A percentile compares a stretch with the other conserved stretches of the same genome.
phyloP scores from a whole-genome alignment of 2,797 vertebrate species.

The Myotis myotis region DNA sequence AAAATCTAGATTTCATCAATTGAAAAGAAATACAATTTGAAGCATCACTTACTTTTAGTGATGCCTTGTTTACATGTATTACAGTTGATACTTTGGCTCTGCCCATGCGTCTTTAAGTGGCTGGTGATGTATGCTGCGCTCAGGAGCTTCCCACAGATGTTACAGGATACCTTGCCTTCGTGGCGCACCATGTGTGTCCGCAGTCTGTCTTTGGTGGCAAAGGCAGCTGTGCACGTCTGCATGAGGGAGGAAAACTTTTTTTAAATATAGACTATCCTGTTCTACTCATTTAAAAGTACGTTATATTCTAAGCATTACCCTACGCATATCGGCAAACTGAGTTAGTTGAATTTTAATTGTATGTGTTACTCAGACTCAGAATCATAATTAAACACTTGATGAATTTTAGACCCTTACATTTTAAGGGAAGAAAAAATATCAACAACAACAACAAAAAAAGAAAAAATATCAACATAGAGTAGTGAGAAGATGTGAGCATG shows the following conservation, averaged over 20 bases:
- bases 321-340: conserved; percentile 14
- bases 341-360: conserved; percentile 55
- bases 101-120: conserved; percentile 98
- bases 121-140: conserved; percentile 98
- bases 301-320: conserved; percentile 59
- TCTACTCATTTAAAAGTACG: conserved; percentile 68
- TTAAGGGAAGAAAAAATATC: conserved; percentile 57
- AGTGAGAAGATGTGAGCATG: conserved; percentile 21
- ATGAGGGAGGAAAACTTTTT: conserved; percentile 82
- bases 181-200: conserved; percentile 98
- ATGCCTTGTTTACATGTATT: conserved; percentile 98
- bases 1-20: conserved; percentile 41
- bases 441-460: conserved; percentile 38
- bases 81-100: conserved; percentile 94
- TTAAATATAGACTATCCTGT: conserved; percentile 81
- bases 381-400: conserved; percentile 58
- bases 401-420: conserved; percentile 65
- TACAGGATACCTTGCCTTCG: conserved; percentile 98
- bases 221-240: conserved; percentile 97
- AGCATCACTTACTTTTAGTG: conserved; percentile 87
- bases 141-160: conserved; percentile 98
- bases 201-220: conserved; percentile 98
- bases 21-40: conserved; percentile 41
- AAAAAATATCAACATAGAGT: conserved; percentile 46
- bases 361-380: conserved; percentile 51